Evolutionary conservation across 1,140 invertebrate genomes (phyloP).

Genomic region (Batillaria attramentaria): DNA sequence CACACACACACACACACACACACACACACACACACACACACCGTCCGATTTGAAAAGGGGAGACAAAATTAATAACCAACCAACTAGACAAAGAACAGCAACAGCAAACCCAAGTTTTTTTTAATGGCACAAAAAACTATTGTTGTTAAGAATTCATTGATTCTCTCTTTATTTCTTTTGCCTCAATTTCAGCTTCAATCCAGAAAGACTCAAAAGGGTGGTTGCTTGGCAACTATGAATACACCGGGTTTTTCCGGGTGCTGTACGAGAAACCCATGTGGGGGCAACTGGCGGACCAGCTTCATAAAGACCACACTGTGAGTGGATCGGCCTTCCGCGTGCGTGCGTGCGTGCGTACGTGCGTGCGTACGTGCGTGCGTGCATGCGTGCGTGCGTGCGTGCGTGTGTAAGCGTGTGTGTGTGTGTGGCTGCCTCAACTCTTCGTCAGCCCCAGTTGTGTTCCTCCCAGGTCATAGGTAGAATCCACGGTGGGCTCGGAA

Average conservation of each 20-base stretch:
- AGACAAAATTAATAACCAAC: too few species aligned
- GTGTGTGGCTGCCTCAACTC: background rate
- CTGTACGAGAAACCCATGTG: slow-evolving; percentile 87
- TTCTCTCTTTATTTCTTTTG: too few species aligned
- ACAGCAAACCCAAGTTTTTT: too few species aligned
- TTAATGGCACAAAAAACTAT: too few species aligned
- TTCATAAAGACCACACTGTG: slow-evolving; percentile 80
- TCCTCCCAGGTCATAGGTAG: too few species aligned
- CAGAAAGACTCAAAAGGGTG: slow-evolving; percentile 72
- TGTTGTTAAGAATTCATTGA: background rate
- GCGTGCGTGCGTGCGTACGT: slow-evolving; percentile 13
- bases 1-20: too few species aligned
- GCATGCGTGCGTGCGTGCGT: slow-evolving; percentile 10
- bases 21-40: too few species aligned
- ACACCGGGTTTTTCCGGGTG: slow-evolving; percentile 89
- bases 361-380: slow-evolving; percentile 24
- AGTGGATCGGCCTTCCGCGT: slow-evolving; percentile 56
- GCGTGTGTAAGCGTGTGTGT: background rate
- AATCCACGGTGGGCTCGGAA: too few species aligned
- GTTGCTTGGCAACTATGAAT: slow-evolving; percentile 90
- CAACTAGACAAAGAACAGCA: too few species aligned
- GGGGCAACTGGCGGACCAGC: slow-evolving; percentile 80
- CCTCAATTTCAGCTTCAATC: slow-evolving; percentile 47
- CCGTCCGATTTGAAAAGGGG: too few species aligned
- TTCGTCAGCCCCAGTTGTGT: too few species aligned